Conservation (phyloP, 2,113 vertebrate genomes). For the Carassius gibelio region DNA sequence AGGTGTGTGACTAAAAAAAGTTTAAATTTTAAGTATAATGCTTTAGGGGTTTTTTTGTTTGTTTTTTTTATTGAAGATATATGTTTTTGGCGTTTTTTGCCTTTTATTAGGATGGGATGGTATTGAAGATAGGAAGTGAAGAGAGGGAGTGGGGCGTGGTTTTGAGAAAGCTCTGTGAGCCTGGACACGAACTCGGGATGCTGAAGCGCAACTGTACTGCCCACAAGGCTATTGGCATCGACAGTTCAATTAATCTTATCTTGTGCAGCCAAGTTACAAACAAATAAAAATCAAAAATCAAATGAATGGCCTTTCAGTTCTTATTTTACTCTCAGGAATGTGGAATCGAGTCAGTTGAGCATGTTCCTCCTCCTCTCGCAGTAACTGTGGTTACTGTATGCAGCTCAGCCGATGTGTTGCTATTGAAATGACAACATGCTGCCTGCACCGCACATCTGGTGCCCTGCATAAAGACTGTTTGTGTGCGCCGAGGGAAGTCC, state of each 20-base stretch:
- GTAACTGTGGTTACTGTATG: constrained; percentile 20
- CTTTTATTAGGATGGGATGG: too few relatives aligned
- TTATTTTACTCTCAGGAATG: background rate
- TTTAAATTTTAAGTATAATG: too few relatives aligned
- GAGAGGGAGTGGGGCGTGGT: too few relatives aligned
- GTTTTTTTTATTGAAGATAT: too few relatives aligned
- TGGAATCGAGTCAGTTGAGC: background rate
- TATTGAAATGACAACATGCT: constrained; percentile 37
- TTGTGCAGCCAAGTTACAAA: background rate
- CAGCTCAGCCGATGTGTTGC: constrained; percentile 12
- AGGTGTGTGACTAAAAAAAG: too few relatives aligned
- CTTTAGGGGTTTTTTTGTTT: too few relatives aligned
- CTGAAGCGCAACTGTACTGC: too few relatives aligned
- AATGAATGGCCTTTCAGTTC: background rate
- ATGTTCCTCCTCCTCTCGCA: background rate
- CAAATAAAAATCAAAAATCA: background rate
- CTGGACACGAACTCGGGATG: too few relatives aligned
- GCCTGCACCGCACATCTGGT: constrained; percentile 29
- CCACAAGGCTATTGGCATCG: too few relatives aligned
- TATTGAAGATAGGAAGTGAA: too few relatives aligned
- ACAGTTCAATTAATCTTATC: background rate
- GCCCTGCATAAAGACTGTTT: constrained; percentile 26
- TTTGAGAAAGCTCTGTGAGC: too few relatives aligned
- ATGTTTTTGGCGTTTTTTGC: too few relatives aligned
- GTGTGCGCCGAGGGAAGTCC: background rate